Evolutionary conservation across 2,113 vertebrate species (phyloP).

Genomic region (Nipponia nippon): DNA sequence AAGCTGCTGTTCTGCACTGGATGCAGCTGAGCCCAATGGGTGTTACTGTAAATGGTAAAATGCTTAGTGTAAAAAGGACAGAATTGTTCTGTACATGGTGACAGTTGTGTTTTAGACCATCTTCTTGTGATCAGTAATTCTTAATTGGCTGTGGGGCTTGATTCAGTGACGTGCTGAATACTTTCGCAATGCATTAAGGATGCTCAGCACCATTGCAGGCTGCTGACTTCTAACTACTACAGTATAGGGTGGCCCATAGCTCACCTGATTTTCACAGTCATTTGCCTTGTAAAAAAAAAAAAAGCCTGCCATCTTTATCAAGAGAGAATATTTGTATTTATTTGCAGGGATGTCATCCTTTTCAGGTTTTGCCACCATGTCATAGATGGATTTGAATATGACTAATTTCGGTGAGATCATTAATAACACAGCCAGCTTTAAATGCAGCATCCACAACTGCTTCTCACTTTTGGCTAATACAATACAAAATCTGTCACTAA

Average conservation of each 20-base stretch:
- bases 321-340: not conserved
- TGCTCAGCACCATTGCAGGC: not conserved
- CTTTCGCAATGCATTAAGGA: not conserved
- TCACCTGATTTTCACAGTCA: not conserved
- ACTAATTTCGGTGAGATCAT: not conserved
- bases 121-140: not conserved
- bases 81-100: not conserved
- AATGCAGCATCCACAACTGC: not conserved
- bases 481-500: not conserved
- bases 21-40: not conserved
- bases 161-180: not conserved
- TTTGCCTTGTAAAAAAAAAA: not conserved
- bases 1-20: not conserved
- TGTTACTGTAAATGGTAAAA: not conserved
- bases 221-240: not conserved
- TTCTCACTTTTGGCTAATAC: not conserved
- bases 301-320: not conserved
- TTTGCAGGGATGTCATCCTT: not conserved
- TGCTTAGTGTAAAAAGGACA: not conserved
- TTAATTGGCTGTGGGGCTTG: not conserved
- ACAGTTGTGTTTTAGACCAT: not conserved
- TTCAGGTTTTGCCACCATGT: not conserved
- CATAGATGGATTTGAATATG: not conserved
- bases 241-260: rapidly evolving
- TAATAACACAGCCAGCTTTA: not conserved